Evolutionary conservation across 2,888 invertebrate genomes (phyloP), one percentile per base, ranked within the genome.

Genomic region (Chrysotoxum bicinctum): DNA sequence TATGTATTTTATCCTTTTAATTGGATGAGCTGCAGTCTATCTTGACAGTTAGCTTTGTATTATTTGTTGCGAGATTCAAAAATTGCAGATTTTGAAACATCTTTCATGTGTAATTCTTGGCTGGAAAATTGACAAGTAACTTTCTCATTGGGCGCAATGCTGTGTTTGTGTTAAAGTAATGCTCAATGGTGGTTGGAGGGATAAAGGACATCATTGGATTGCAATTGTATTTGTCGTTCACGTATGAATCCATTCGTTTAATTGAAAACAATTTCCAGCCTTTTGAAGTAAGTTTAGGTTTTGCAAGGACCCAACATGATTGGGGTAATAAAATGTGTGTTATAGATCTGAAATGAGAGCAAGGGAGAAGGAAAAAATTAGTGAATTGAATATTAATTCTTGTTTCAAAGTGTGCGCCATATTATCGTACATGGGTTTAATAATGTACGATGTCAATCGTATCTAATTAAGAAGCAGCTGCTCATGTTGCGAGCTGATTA

Each of bases 31-130:
- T 58, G 3, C 48, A 12, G 69, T 58, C 40, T 52, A 21, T 40
- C 62, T 30, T 8, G 32, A 30, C 62, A 43, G 21, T 52, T 37
- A 26, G 37, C 56, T 37, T 26, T 9, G 52, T 6, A 52, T 19
- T 26, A 37, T 16, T 45, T n/a, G 19, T 48, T 56, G 37, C 23
- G 50, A 56, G 50, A 75, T 72, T 76, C 66, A 72, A 72, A 37
- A 54, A 19, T 43, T 43, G 37, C 23, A 14, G 48, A n/a, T 23
- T 9, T 60, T 32, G 23, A 7, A 10, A 30, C 4, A 32, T 74
- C 45, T 81, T 81, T 85, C 85, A 85, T 64, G 85, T 85, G 30
- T 85, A 85, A 56, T 85, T 85, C 40, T 81, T 85, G 21, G 81
- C 85, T 43, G 85, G 85, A 73, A 80, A 85, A 81, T 81, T 85